phyloP scores from a whole-genome alignment of 1,140 invertebrate species.

The Drosophila santomea region DNA sequence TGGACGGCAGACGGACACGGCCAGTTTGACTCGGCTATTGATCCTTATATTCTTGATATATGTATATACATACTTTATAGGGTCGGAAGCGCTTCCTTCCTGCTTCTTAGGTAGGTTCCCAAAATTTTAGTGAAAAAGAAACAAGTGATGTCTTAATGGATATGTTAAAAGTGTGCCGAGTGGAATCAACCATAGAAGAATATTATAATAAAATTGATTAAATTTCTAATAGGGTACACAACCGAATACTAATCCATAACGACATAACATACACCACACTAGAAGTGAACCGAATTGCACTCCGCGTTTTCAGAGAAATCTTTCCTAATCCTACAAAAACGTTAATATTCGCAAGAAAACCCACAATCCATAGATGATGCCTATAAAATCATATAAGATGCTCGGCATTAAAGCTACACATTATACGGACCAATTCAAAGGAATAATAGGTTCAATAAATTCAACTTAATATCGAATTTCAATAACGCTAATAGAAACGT shows the following conservation, averaged over 20 bases:
- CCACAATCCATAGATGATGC: constrained; percentile 23
- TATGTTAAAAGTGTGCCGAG: constrained; percentile 9
- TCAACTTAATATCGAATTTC: constrained; percentile 6
- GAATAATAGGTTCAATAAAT: constrained; percentile 5
- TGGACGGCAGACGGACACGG: no score
- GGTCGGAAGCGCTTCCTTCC: no score
- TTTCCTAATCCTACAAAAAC: constrained; percentile 36
- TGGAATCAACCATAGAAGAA: constrained; percentile 9
- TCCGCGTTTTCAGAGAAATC: constrained; percentile 22
- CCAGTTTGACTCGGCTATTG: no score
- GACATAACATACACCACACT: constrained; percentile 16
- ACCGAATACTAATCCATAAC: constrained; percentile 23
- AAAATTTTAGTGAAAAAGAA: constrained; percentile 3
- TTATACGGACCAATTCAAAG: constrained; percentile 10
- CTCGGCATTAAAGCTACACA: constrained; percentile 8
- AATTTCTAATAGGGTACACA: constrained; percentile 16
- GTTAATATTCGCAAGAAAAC: constrained; percentile 25
- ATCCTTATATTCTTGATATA: no score
- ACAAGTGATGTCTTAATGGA: constrained; percentile 7
- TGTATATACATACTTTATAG: no score
- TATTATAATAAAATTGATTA: constrained; percentile 11
- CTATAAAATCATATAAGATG: background rate
- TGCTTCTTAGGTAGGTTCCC: background rate
- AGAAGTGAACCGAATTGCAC: constrained; percentile 32
- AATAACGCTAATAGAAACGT: background rate